Evolutionary conservation across 2,113 vertebrate species (phyloP), one percentile per base, ranked within the genome.

Genomic region (Malurus elegans): DNA sequence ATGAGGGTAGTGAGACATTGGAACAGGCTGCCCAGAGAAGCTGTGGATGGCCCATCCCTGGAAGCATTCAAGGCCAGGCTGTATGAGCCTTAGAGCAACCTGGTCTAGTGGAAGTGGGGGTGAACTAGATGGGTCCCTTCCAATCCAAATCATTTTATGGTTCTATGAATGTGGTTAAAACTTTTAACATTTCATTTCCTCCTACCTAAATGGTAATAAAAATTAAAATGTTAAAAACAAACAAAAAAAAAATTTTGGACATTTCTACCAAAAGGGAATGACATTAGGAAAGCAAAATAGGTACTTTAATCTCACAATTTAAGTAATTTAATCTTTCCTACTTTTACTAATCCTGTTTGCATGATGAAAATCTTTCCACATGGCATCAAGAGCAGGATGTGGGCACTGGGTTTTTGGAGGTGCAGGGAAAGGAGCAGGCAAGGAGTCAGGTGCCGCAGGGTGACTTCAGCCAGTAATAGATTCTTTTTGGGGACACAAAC

Each of bases 401-500:
- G 98, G 40, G 97, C 95, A 1, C 98, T 96, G 4, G 95, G 72
- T 12, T 97, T 97, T 51, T 98, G 97, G 86, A 99, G 96, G 50
- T 98, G 98, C 42, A 99, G 97, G 34, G 98, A 97, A 48, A 98
- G 94, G 61, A 98, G 86, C 20, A 98, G 97, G 76, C 98, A 97
- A 9, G 97, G 95, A 9, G 85, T 97, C 86, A 99, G 86, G 92
- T 95, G 97, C 10, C 97, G 95, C 60, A 99, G 98, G 1, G 96
- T 98, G 50, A 96, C 95, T 95, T 99, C 98, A 0, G 98, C 98
- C 82, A 99, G 95, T 32, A 98, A 80, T 25, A 98, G 95, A 96
- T 99, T 99, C 80, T 99, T 99, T 0, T 97, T 96, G 25, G 98
- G 64, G 29, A 98, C 98, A 13, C 98, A 99, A 47, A 99, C 96